phyloP scores from a whole-genome alignment of 2,797 vertebrate species.

The Parambassis ranga region DNA sequence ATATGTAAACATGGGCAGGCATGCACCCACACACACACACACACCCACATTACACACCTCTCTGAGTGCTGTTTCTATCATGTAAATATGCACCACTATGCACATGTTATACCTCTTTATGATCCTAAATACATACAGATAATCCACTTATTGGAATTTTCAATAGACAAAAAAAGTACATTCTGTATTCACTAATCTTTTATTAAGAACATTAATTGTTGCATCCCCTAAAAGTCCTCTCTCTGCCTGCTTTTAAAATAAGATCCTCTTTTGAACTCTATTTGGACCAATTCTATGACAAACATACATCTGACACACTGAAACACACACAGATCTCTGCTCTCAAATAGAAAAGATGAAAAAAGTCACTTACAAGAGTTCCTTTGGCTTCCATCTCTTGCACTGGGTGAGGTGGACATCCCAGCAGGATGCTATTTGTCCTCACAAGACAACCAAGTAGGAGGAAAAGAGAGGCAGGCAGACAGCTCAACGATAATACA shows the following conservation, averaged over 20 bases:
- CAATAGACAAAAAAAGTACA: neutral
- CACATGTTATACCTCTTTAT: neutral
- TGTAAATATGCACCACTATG: neutral
- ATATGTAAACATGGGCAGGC: conserved; percentile 35
- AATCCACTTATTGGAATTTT: too few relatives aligned
- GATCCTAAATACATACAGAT: neutral
- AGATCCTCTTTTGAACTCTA: neutral
- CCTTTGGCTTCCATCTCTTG: conserved; percentile 70
- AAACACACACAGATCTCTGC: conserved; percentile 9
- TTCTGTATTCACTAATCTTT: neutral
- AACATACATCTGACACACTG: neutral
- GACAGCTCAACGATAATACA: conserved; percentile 39
- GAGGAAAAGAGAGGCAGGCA: conserved; percentile 19
- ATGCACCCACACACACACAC: neutral
- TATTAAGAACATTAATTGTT: neutral
- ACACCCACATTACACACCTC: conserved; percentile 24
- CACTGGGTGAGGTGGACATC: conserved; percentile 70
- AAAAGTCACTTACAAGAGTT: conserved; percentile 72
- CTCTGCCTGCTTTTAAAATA: neutral
- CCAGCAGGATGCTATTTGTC: conserved; percentile 50
- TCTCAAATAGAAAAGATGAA: neutral
- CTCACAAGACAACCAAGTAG: conserved; percentile 46
- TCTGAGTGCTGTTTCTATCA: neutral
- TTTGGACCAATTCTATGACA: neutral
- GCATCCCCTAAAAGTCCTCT: neutral